Evolutionary conservation across 2,113 vertebrate species (phyloP), one percentile per base, ranked within the genome.

Genomic region (Paralichthys olivaceus): DNA sequence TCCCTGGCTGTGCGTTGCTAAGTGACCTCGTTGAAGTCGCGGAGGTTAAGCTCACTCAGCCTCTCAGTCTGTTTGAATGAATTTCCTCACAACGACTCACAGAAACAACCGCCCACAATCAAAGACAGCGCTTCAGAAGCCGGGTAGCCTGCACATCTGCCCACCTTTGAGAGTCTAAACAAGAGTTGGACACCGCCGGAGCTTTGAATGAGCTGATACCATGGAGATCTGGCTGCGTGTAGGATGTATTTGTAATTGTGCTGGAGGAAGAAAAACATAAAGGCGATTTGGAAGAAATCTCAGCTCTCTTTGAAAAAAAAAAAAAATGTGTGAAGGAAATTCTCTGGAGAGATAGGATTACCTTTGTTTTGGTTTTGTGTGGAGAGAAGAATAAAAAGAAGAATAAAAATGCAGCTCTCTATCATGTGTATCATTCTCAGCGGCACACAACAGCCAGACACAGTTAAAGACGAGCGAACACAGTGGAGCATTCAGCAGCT

Each of bases 81-180:
- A 59, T 85, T 76, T 82, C 69, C 45, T 56, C 55, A 11, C 47
- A 75, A 58, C 56, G 73, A 80, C 78, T 80, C 53, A 75, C 51
- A 62, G 77, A 86, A 80, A 89, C 76, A 53, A 70, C 55, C 9
- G 9, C 37, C 49, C 19, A 28, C 64, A 82, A 85, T 88, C 74
- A 66, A 59, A 87, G 69, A 81, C 37, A 68, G 77, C 28, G 12
- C 75, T 83, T 85, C 80, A 61, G 76, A 74, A 53, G 64, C 68
- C 63, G 20, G 12, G 62, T n/a, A 79, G 77, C n/a, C 1, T n/a
- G 47, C 72, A 87, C 80, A 84, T 90, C 85, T 84, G 85, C 56
- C 62, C 65, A 73, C 60, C 61, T 77, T 23, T 54, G 79, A 83
- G 73, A 79, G 66, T 66, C 28, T 26, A 81, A 84, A 82, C 70